Conservation (phyloP, 2,113 vertebrate species). For the Saguinus imperator region DNA sequence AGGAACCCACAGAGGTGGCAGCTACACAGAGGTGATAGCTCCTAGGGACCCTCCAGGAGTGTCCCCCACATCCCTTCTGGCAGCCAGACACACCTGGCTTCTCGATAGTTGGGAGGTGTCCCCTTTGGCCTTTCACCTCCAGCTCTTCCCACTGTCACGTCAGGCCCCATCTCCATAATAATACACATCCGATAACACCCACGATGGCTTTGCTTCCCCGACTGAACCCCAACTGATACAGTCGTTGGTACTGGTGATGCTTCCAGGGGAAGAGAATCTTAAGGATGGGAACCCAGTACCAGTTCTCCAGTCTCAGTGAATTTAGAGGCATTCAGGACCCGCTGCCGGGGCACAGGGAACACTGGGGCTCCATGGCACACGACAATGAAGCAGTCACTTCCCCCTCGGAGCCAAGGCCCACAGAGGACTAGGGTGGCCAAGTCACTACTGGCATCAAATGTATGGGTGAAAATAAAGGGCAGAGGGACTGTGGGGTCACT, state of each 20-base stretch:
- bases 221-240: rapidly evolving
- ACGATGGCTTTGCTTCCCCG: background rate
- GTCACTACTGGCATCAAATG: background rate
- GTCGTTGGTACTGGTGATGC: rapidly evolving
- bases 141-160: background rate
- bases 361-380: background rate
- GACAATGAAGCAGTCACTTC: background rate
- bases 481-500: too few relatives aligned
- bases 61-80: background rate
- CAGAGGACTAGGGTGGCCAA: background rate
- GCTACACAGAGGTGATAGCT: background rate
- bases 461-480: background rate
- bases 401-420: background rate
- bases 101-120: background rate
- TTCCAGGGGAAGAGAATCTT: background rate
- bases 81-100: background rate
- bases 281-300: background rate
- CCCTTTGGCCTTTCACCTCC: background rate
- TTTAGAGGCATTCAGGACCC: too few relatives aligned
- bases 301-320: background rate
- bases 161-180: background rate
- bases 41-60: background rate
- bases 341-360: background rate
- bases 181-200: background rate
- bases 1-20: background rate